Evolutionary conservation across 2,888 invertebrate genomes (phyloP), one percentile per base, ranked within the genome.

Genomic region (Tubiluchus corallicola): DNA sequence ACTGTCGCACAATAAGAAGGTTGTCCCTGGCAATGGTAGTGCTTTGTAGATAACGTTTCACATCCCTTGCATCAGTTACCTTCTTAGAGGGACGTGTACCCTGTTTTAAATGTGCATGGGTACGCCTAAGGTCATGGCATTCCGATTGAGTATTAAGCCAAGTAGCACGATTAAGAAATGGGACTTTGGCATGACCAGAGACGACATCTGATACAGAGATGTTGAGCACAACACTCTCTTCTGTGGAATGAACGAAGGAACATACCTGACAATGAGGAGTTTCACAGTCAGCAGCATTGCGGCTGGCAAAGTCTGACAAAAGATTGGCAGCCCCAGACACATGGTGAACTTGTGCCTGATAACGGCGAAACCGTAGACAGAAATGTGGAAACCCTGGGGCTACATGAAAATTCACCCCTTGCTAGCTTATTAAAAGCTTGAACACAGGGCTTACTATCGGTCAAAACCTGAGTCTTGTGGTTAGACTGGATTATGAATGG

Each of bases 171-270:
- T 5, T 29, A 29, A n/a, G 5, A n/a, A 29, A 29, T 29, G 29
- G 29, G 9, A 52, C 20, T 1, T 39, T 20, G 1, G 16, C 9
- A 1, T 4, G 41, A 16, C 47, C 46, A 4, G 40, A 17, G 2
- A 49, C 3, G 3, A 50, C 41, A 17, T 50, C 49, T 2, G 48
- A 19, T 5, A 29, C 21, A 15, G 18, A 38, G 4, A 47, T 21
- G 3, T 37, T 3, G 37, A 48, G 21, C 2, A 53, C 51, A 15
- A 52, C 52, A 4, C 49, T 52, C 16, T 50, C 51, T 21, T 51
- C 51, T 2, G 40, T 18, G 4, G 18, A 21, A 9, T 9, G 9
- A 51, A 40, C 38, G 15, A 39, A 17, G n/a, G 9, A 9, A n/a
- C 29, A 29, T 9, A 29, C n/a, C 29, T 29, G 29, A n/a, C 29